phyloP scores from a whole-genome alignment of 1,140 invertebrate species.

The Hypsibius dujardini region DNA sequence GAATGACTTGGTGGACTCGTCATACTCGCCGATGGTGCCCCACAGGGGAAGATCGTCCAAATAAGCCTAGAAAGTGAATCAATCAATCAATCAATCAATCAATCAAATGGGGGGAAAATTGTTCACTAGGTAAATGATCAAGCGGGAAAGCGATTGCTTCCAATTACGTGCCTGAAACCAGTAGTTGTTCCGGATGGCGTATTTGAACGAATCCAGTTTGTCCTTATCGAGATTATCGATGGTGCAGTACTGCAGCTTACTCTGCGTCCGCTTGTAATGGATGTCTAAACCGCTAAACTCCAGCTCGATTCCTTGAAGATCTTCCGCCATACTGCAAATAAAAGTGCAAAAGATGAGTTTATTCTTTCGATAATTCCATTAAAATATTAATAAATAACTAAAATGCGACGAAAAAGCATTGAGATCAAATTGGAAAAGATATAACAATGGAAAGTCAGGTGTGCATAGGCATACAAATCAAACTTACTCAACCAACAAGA shows the following conservation, averaged over 20 bases:
- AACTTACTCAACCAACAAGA: no score
- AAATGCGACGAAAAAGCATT: no score
- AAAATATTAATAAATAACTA: no score
- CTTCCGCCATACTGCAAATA: slow-evolving; percentile 90
- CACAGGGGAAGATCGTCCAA: slow-evolving; percentile 94
- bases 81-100: background rate
- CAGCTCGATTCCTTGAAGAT: slow-evolving; percentile 86
- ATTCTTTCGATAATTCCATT: no score
- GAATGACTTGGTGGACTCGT: slow-evolving; percentile 49
- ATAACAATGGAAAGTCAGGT: no score
- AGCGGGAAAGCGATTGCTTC: no score
- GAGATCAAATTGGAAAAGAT: no score
- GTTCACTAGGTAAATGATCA: no score
- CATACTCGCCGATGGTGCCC: slow-evolving; percentile 80
- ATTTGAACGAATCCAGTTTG: slow-evolving; percentile 73
- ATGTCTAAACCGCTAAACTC: slow-evolving; percentile 93
- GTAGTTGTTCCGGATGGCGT: slow-evolving; percentile 97
- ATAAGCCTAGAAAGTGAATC: slow-evolving; percentile 42
- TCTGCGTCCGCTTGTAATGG: slow-evolving; percentile 46
- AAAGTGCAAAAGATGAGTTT: no score
- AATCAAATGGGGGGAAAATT: background rate
- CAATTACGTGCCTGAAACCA: slow-evolving; percentile 82
- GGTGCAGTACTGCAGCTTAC: slow-evolving; percentile 54
- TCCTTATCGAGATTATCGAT: slow-evolving; percentile 59
- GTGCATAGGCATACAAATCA: no score